A percentile compares a stretch with the other conserved stretches of the same genome.
phyloP scores from a whole-genome alignment of 2,888 invertebrate genomes.

The Andricus curvator region DNA sequence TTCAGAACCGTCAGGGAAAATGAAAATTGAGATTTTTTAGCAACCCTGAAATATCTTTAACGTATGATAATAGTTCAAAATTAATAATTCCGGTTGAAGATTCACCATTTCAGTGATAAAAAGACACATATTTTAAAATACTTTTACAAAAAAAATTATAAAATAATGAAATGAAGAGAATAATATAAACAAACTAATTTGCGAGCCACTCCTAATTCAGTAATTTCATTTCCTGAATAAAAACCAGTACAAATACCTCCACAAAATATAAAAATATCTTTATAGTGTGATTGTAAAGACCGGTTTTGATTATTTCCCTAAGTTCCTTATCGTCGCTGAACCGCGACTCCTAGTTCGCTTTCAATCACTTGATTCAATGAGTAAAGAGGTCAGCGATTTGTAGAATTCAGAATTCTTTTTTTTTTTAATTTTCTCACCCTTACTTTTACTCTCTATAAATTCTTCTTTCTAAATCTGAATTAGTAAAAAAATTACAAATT shows the following conservation, averaged over 20 bases:
- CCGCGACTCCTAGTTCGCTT: neutral
- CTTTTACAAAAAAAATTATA: no score
- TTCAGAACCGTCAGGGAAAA: no score
- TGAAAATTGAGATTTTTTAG: no score
- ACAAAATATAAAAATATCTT: neutral
- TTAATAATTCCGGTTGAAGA: no score
- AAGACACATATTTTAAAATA: no score
- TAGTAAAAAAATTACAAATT: no score
- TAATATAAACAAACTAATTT: neutral
- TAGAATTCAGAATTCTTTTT: neutral
- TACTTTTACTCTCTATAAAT: neutral
- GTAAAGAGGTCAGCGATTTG: constrained; percentile 15
- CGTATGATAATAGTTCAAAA: no score
- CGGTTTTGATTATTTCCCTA: constrained; percentile 23
- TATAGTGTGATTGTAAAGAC: neutral
- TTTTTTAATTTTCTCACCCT: constrained; percentile 7
- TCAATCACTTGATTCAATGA: constrained; percentile 15
- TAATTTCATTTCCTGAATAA: neutral
- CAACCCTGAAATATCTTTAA: no score
- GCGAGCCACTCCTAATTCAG: neutral
- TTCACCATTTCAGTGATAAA: no score
- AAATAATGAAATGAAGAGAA: no score
- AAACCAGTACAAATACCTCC: neutral
- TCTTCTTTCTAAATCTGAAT: neutral
- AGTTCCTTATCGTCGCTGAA: constrained; percentile 8